Evolutionary conservation across 2,113 vertebrate genomes (phyloP).

Genomic region (Rynchops niger): DNA sequence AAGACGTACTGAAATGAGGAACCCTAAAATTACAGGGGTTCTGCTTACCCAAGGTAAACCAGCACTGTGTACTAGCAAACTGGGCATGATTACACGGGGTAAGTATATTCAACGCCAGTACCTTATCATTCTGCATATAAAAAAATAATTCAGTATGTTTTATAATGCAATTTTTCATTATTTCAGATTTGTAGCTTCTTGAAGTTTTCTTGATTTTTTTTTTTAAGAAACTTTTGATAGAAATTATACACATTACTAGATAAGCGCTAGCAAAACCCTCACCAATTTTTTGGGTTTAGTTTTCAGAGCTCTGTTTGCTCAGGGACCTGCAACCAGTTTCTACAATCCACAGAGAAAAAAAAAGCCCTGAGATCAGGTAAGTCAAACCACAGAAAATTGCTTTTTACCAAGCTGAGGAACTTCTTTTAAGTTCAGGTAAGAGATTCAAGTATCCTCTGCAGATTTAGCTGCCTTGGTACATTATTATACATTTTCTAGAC

Average conservation of each 20-base stretch:
- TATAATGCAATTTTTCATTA: background rate
- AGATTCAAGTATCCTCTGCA: background rate
- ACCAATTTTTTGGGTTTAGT: background rate
- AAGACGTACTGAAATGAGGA: background rate
- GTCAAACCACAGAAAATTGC: background rate
- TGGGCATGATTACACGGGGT: fast-evolving
- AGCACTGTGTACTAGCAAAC: background rate
- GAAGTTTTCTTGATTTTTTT: background rate
- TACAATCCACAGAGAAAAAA: background rate
- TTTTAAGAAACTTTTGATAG: background rate
- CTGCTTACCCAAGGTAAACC: background rate
- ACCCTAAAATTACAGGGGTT: background rate
- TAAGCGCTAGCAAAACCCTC: background rate
- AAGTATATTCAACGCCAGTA: background rate
- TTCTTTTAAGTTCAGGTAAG: background rate
- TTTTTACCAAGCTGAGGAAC: background rate
- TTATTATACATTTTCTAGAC: background rate
- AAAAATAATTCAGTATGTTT: background rate
- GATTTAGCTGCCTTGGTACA: background rate
- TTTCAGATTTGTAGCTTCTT: background rate
- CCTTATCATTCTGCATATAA: background rate
- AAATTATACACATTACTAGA: background rate
- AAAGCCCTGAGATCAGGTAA: background rate
- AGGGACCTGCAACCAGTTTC: background rate
- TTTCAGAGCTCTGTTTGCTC: background rate